Evolutionary conservation across 2,888 invertebrate species (phyloP).

Genomic region (Zygothrica quintamaculata): DNA sequence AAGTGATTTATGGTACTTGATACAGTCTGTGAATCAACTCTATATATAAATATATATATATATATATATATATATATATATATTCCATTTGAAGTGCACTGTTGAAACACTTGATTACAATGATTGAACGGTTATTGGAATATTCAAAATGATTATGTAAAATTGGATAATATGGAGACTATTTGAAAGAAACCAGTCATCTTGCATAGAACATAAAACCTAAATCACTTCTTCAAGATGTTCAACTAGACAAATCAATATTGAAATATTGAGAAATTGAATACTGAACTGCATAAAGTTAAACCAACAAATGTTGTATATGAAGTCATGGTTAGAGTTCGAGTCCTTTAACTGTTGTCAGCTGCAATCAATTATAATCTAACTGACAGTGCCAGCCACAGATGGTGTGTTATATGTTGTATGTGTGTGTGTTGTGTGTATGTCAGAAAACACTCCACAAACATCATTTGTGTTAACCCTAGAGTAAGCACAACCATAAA

Average conservation of each 20-base stretch:
- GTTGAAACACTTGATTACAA: conserved; percentile 66
- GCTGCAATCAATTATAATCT: conserved; percentile 60
- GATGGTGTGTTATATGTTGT: conserved; percentile 45
- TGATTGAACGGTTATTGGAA: conserved; percentile 72
- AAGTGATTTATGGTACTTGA: conserved; percentile 73
- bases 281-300: neutral
- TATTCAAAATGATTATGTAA: conserved; percentile 33
- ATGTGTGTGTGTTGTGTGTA: no score
- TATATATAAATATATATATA: no score
- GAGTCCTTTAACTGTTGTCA: conserved; percentile 37
- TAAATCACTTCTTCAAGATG: no score
- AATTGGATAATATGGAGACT: no score
- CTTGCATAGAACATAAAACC: no score
- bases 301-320: no score
- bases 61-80: conserved; percentile 15
- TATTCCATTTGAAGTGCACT: conserved; percentile 50
- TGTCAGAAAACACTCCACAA: conserved; percentile 62
- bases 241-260: no score
- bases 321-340: neutral
- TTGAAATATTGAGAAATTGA: neutral
- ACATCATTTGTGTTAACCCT: conserved; percentile 65
- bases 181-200: no score
- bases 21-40: conserved; percentile 11
- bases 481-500: conserved; percentile 10
- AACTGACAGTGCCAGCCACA: conserved; percentile 66